Percentiles rank a stretch among this genome's conserved stretches.
phyloP scores from a whole-genome alignment of 2,888 invertebrate species.

The Eupithecia inturbata region DNA sequence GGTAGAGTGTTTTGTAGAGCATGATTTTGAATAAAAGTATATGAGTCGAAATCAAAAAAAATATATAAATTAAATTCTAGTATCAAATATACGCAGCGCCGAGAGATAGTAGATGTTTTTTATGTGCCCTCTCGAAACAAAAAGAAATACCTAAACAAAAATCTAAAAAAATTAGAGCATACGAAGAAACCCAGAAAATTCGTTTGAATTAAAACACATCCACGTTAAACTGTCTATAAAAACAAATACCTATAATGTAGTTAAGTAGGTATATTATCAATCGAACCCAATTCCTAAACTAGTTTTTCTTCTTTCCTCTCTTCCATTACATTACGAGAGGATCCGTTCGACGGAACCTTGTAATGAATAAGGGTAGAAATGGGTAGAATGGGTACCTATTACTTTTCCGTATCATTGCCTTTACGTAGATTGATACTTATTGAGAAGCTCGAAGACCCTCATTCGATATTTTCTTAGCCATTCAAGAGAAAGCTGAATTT shows the following conservation, averaged over 20 bases:
- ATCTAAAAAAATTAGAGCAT: neutral
- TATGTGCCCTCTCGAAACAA: too few relatives aligned
- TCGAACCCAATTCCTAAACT: slow-evolving; percentile 20
- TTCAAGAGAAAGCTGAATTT: neutral
- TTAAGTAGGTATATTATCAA: slow-evolving; percentile 7
- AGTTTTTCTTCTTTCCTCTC: slow-evolving; percentile 26
- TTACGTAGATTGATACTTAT: slow-evolving; percentile 27
- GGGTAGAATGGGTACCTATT: slow-evolving; percentile 28
- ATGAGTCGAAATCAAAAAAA: too few relatives aligned
- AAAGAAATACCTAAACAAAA: too few relatives aligned
- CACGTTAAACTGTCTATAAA: neutral
- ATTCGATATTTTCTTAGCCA: slow-evolving; percentile 2
- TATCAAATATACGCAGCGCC: too few relatives aligned
- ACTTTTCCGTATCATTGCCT: slow-evolving; percentile 37
- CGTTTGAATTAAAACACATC: neutral
- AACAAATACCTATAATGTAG: neutral
- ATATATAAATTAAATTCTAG: too few relatives aligned
- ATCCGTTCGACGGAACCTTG: slow-evolving; percentile 28
- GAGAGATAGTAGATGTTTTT: too few relatives aligned
- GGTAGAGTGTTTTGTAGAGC: neutral
- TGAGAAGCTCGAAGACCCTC: slow-evolving; percentile 4
- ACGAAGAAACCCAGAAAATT: neutral
- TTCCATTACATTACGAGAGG: slow-evolving; percentile 36
- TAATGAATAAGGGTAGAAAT: slow-evolving; percentile 37
- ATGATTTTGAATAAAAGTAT: too few relatives aligned